Evolutionary conservation across 2,888 invertebrate genomes (phyloP), one percentile per base, ranked within the genome.

Genomic region (Ophioninae sp.): DNA sequence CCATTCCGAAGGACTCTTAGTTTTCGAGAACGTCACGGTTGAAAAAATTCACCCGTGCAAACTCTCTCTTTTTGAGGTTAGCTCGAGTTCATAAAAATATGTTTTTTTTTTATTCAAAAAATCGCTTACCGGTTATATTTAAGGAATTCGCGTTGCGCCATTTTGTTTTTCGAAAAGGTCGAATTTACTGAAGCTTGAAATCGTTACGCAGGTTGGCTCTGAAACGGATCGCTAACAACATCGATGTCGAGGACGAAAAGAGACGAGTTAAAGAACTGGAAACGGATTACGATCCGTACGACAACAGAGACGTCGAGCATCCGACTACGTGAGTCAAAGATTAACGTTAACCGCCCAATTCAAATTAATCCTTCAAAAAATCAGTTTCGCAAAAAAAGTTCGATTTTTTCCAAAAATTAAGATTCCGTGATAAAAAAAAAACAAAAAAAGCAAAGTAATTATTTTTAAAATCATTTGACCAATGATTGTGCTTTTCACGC

Each of bases 271-370:
- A 84, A 51, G 85, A 84, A 64, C 93, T 94, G 58, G 94, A 93
- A 20, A 94, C 94, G 69, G 95, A 95, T 81, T 96, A 96, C 87
- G 95, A 96, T 86, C 96, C 96, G 0, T 96, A 95, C 88, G 93
- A 95, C 77, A 94, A 96, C 90, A 93, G 96, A 88, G 94, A 94
- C 1, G 96, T 96, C 37, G 94, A 95, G 64, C 96, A 96, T 91
- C 96, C 96, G 1, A 96, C 96, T 39, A 96, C 96, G 96, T 96
- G 92, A 95, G 96, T 85, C 17, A 6, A 51, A 51, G 13, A 51
- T 51, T 1, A 51, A 17, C 17, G 51, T 51, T 51, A 5, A 51
- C 51, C 17, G 13, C 13, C 51, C 51, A 51, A 6, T 17, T 5
- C 17, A 51, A 17, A 51, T 17, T 6, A 51, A 30, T 30, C 30